Evolutionary conservation across 2,113 vertebrate genomes (phyloP).

Genomic region (Cettia cetti): DNA sequence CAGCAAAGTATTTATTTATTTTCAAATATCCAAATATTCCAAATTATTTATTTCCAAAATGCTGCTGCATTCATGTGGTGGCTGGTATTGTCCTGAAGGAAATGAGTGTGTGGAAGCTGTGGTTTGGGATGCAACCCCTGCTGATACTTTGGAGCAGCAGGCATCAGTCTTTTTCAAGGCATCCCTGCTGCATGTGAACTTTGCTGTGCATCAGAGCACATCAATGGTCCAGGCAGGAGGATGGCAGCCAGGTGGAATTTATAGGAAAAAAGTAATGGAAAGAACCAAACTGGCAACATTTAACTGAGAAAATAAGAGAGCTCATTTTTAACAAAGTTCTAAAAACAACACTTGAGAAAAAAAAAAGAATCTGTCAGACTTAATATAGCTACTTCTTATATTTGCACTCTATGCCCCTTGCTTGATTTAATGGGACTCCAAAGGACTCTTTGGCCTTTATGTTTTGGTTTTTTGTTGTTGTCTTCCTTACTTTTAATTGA

Average conservation of each 20-base stretch:
- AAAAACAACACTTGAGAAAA: not conserved
- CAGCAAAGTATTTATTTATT: too few relatives aligned
- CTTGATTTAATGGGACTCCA: not conserved
- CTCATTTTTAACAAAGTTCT: not conserved
- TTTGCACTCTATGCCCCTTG: not conserved
- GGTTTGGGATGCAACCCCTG: not conserved
- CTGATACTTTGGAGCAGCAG: not conserved
- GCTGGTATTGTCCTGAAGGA: not conserved
- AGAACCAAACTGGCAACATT: not conserved
- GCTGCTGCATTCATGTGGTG: not conserved
- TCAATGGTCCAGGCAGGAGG: not conserved
- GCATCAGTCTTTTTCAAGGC: not conserved
- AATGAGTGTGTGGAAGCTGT: accelerated
- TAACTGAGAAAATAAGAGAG: not conserved
- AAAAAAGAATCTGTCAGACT: not conserved
- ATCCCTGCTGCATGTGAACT: not conserved
- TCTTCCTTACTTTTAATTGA: not conserved
- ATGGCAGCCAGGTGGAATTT: not conserved
- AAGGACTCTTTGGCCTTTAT: not conserved
- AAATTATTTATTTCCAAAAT: not conserved
- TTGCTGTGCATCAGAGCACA: not conserved
- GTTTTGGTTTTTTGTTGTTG: not conserved
- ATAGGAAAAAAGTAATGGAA: not conserved
- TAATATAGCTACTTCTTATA: not conserved
- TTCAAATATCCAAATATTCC: too few relatives aligned